Base-by-base conservation (phyloP, 2,888 invertebrate genomes). In the Drymonia ruficornis region DNA sequence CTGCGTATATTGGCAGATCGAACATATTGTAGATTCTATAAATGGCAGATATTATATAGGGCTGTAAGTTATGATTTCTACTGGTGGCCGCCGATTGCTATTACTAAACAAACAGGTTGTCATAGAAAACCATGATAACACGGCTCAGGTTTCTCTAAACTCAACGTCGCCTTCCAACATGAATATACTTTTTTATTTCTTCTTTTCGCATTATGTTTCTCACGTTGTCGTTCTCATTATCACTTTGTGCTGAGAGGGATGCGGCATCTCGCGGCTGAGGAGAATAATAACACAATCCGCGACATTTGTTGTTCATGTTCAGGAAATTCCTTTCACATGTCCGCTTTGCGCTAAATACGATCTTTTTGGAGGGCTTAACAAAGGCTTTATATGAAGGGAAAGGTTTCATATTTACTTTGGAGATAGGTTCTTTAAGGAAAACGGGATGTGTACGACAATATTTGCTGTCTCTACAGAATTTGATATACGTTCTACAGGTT, bases 181-280 rank as follows among this genome's bases (percentile, higher is more conserved):
- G 7, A 31, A 31, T 31, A 11, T 15, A 34, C 38, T 40, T 40
- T 40, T 40, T 16, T 40, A 6, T 40, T 40, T 16, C 2, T 40
- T 40, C 4, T 40, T 19, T 19, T 12, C 13, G 12, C 13, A 19
- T 43, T 43, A 43, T 43, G 6, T 19, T 16, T 19, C 19, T 18
- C 43, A 43, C 43, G 43, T 43, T 19, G 13, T 18, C 11, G 13
- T 43, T 12, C 19, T 43, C 43, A 43, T 43, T 43, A 43, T 43
- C 19, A 43, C 43, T 43, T 18, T 2, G 43, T 16, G 40, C 8
- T 13, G 5, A 19, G 43, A 43, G n/a, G n/a, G 19, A 13, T 2
- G 43, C 13, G 19, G 13, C 43, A 43, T 19, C 19, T 18, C 43
- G 19, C 19, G n/a, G 7, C 19, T 19, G 43, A 12, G 12, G 12